phyloP scores from a whole-genome alignment of 2,113 vertebrate species.

The Malurus alboscapulatus region DNA sequence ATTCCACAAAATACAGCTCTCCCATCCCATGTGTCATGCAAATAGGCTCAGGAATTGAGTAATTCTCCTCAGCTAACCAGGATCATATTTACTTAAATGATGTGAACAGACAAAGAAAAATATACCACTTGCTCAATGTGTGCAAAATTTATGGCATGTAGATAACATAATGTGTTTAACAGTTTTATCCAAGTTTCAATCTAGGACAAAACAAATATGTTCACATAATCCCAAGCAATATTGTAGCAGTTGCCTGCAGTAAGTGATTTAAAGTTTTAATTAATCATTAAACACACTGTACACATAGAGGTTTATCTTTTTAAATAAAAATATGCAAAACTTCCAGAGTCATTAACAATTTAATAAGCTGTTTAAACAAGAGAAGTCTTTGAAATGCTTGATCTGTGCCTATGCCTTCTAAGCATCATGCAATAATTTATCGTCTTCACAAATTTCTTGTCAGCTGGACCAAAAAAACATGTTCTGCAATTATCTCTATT shows the following conservation, averaged over 20 bases:
- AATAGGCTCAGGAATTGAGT: neutral
- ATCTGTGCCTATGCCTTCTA: constrained; percentile 34
- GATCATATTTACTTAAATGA: constrained; percentile 61
- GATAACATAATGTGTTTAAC: constrained; percentile 53
- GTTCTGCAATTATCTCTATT: neutral
- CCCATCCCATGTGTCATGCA: constrained; percentile 18
- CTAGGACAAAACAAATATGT: constrained; percentile 72
- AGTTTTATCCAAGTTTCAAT: constrained; percentile 67
- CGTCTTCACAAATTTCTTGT: neutral
- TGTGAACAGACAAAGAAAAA: constrained; percentile 60
- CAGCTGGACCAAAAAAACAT: neutral
- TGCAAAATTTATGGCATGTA: constrained; percentile 53
- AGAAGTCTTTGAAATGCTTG: constrained; percentile 51
- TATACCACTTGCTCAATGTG: neutral
- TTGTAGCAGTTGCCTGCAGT: constrained; percentile 44
- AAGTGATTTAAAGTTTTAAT: constrained; percentile 70
- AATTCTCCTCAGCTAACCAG: constrained; percentile 19
- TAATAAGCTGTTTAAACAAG: constrained; percentile 69
- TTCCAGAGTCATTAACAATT: constrained; percentile 66
- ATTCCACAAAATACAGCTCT: neutral
- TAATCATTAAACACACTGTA: constrained; percentile 67
- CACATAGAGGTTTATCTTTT: constrained; percentile 66
- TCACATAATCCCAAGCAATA: constrained; percentile 62
- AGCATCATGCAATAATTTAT: constrained; percentile 7
- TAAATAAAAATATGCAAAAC: constrained; percentile 67